Percentiles rank a stretch among this genome's conserved stretches.
phyloP scores from a whole-genome alignment of 1,140 invertebrate genomes.

The Steinernema khuongi region DNA sequence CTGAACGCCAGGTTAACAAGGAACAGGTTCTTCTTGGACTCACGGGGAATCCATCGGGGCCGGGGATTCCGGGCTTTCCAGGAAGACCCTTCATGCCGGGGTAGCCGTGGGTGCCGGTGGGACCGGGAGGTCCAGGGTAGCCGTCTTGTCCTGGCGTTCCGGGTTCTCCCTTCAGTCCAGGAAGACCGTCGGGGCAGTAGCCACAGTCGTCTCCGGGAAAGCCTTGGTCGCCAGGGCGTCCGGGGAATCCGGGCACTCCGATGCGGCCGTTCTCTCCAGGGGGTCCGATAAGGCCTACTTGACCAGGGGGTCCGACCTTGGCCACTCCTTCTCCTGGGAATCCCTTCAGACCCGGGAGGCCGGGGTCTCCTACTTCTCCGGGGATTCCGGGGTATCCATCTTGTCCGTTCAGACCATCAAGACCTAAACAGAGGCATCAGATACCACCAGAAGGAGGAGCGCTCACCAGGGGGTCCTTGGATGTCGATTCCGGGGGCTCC shows the following conservation, averaged over 20 bases:
- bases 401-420: constrained; percentile 47
- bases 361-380: constrained; percentile 51
- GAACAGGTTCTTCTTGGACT: constrained; percentile 16
- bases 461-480: constrained; percentile 53
- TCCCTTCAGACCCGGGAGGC: constrained; percentile 48
- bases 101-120: constrained; percentile 33
- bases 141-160: constrained; percentile 38
- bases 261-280: constrained; percentile 55
- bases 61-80: constrained; percentile 30
- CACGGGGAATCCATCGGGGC: constrained; percentile 38
- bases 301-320: constrained; percentile 51
- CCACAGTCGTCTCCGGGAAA: constrained; percentile 32
- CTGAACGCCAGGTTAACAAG: constrained; percentile 23
- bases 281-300: constrained; percentile 43
- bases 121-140: constrained; percentile 32
- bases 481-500: constrained; percentile 37
- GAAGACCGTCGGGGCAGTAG: constrained; percentile 41
- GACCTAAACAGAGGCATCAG: constrained; percentile 29
- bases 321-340: constrained; percentile 57
- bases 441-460: constrained; percentile 8
- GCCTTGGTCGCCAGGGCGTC: constrained; percentile 29
- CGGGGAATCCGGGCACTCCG: constrained; percentile 43
- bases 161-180: constrained; percentile 40
- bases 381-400: constrained; percentile 55
- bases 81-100: constrained; percentile 30